A percentile compares a stretch with the other conserved stretches of the same genome.
These are phyloP conservation scores for Xylota sylvarum DNA, from an alignment of 2,888 invertebrate species.

Conservation along the genomic window DNA sequence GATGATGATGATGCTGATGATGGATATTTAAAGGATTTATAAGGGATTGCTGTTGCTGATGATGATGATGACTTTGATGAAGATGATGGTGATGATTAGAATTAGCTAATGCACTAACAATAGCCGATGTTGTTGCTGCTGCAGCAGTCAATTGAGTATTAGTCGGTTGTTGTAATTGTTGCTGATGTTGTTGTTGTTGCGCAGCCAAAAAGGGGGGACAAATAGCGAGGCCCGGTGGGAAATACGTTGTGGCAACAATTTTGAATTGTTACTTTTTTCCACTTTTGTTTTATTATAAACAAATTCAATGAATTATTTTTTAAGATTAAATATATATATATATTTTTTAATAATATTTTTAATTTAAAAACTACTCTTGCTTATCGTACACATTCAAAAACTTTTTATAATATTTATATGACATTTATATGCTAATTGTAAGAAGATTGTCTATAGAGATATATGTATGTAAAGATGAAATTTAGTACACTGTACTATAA, in stretches of 20 bases:
- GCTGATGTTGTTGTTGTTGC: slow-evolving; percentile 72
- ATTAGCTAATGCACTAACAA: slow-evolving; percentile 72
- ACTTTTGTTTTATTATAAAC: neutral
- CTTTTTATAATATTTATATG: slow-evolving; percentile 52
- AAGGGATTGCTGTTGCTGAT: slow-evolving; percentile 69
- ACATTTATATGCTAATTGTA: slow-evolving; percentile 49
- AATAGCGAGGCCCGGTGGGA: slow-evolving; percentile 80
- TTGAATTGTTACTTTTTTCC: slow-evolving; percentile 64
- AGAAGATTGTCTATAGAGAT: slow-evolving; percentile 66
- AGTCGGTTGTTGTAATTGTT: slow-evolving; percentile 64
- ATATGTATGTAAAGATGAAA: neutral
- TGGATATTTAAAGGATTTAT: slow-evolving; percentile 72
- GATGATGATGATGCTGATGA: slow-evolving; percentile 60
- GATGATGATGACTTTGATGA: slow-evolving; percentile 71
- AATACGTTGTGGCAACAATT: slow-evolving; percentile 80
- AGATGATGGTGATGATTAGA: slow-evolving; percentile 72
- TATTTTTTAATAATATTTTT: slow-evolving; percentile 23
- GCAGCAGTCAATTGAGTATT: slow-evolving; percentile 70
- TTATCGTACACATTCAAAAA: slow-evolving; percentile 72
- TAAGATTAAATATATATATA: slow-evolving; percentile 24
- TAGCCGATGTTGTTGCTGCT: slow-evolving; percentile 67
- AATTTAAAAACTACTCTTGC: slow-evolving; percentile 72
- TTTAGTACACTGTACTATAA: slow-evolving; percentile 11
- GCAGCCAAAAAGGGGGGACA: slow-evolving; percentile 80
- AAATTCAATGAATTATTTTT: slow-evolving; percentile 19